Conservation (phyloP, 1,140 invertebrate species). For the Lasioglossum baleicum region DNA sequence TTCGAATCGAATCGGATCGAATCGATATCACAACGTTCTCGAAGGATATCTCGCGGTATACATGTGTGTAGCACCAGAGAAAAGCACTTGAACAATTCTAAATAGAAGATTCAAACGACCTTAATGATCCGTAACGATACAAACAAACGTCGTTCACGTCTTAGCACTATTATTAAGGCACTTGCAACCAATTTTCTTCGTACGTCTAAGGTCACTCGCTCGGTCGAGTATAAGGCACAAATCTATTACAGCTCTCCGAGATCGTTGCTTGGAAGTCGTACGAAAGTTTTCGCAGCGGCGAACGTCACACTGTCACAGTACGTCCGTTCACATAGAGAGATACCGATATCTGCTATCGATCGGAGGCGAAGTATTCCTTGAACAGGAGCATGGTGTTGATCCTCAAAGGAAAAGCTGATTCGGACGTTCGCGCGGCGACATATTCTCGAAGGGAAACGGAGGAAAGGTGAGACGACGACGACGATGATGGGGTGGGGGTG, state of each 20-base stretch:
- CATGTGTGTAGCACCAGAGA: slow-evolving; percentile 12
- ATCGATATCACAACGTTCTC: slow-evolving; percentile 23
- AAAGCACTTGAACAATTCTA: slow-evolving; percentile 9
- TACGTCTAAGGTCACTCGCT: slow-evolving; percentile 13
- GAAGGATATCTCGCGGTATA: slow-evolving; percentile 2
- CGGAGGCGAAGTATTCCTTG: neutral
- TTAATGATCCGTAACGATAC: slow-evolving; percentile 1
- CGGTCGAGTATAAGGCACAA: slow-evolving; percentile 13
- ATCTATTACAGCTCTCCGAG: neutral
- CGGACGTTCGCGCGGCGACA: neutral
- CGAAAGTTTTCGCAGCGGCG: neutral
- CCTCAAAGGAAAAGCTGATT: too few species aligned
- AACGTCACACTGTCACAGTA: slow-evolving; percentile 1
- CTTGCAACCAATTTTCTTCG: slow-evolving; percentile 14
- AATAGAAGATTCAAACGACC: slow-evolving; percentile 5
- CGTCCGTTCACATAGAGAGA: neutral
- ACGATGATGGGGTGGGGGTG: neutral
- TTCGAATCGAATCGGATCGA: neutral
- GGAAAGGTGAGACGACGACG: neutral
- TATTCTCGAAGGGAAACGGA: neutral
- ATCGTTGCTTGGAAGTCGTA: neutral
- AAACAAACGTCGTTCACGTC: slow-evolving; percentile 9
- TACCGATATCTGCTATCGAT: neutral
- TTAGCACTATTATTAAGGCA: slow-evolving; percentile 31
- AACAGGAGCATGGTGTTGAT: neutral